Evolutionary conservation across 2,888 invertebrate species (phyloP).

Genomic region (Drosophila leonis): DNA sequence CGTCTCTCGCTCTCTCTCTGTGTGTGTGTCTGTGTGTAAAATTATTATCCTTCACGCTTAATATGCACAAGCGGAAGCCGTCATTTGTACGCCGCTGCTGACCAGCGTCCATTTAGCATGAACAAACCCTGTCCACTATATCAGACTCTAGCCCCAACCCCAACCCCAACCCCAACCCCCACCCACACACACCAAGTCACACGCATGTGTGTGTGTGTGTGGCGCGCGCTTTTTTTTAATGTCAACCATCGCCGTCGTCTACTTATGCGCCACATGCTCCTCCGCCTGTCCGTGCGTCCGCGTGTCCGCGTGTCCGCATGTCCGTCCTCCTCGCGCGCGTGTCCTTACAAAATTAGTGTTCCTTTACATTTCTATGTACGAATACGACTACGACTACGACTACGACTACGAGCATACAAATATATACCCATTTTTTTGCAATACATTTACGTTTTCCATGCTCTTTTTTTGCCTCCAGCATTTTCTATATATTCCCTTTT

Average conservation of each 20-base stretch:
- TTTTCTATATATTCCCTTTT: neutral
- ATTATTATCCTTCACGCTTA: conserved; percentile 81
- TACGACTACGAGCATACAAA: conserved; percentile 41
- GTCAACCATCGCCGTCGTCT: conserved; percentile 61
- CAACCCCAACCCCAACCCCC: too few relatives aligned
- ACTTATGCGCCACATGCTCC: conserved; percentile 72
- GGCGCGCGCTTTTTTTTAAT: conserved; percentile 43
- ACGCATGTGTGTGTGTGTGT: conserved; percentile 23
- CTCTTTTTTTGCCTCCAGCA: conserved; percentile 11
- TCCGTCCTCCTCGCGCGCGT: conserved; percentile 51
- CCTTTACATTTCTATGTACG: conserved; percentile 70
- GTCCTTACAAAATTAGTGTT: conserved; percentile 78
- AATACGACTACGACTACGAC: conserved; percentile 19
- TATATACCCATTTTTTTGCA: conserved; percentile 64
- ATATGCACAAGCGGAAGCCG: conserved; percentile 81
- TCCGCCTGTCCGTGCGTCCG: conserved; percentile 11
- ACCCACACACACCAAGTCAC: conserved; percentile 11
- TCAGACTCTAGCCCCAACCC: neutral
- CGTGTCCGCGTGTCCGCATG: conserved; percentile 8
- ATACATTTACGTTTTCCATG: conserved; percentile 56
- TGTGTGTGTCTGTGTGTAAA: conserved; percentile 60
- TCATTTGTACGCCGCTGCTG: conserved; percentile 79
- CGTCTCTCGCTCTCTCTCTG: neutral
- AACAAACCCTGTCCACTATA: conserved; percentile 9
- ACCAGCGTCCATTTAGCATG: conserved; percentile 76